Conservation (phyloP, 1,140 invertebrate genomes). For the Stenopsyche tienmushanensis region DNA sequence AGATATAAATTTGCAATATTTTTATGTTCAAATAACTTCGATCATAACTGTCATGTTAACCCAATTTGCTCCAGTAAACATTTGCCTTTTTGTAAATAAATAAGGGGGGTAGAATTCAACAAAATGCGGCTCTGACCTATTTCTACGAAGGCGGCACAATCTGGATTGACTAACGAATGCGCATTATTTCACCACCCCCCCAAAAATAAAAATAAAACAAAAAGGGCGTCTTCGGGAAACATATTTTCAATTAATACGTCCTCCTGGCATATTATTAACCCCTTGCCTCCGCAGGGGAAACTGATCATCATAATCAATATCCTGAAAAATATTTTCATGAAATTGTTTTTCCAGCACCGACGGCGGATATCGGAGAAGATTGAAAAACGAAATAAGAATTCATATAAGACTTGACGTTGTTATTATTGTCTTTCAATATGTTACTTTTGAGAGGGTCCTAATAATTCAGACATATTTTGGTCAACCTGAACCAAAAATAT, state of each 20-base stretch:
- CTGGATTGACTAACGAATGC: too few relatives aligned
- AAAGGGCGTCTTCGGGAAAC: too few relatives aligned
- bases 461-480: too few relatives aligned
- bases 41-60: background rate
- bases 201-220: too few relatives aligned
- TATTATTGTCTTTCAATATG: conserved; percentile 3
- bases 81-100: background rate
- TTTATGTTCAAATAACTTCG: background rate
- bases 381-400: background rate
- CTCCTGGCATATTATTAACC: too few relatives aligned
- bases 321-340: background rate
- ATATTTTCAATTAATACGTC: too few relatives aligned
- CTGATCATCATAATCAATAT: background rate
- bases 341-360: background rate
- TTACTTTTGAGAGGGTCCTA: background rate
- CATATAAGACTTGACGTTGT: background rate
- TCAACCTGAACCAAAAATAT: too few relatives aligned
- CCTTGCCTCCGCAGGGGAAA: too few relatives aligned
- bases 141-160: background rate
- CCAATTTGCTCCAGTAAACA: background rate
- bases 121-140: background rate
- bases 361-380: background rate
- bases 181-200: too few relatives aligned
- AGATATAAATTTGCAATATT: background rate
- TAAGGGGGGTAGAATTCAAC: too few relatives aligned